Base-by-base conservation (phyloP, 2,113 vertebrate genomes). In the Heterotilapia buettikoferi region DNA sequence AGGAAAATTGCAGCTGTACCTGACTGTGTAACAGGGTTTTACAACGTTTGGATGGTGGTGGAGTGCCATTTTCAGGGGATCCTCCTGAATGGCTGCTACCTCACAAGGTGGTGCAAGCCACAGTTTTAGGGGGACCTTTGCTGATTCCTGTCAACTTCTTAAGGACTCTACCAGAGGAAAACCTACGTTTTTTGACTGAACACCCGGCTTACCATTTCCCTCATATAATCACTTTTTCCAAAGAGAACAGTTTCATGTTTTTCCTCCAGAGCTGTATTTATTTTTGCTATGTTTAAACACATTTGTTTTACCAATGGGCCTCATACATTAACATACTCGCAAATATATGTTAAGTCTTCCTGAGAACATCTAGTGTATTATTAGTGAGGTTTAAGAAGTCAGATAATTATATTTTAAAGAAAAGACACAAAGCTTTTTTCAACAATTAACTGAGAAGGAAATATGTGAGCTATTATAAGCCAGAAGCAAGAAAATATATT, bases 231-330 rank as follows among this genome's bases (percentile, higher is more conserved):
- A 73, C 78, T 86, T 91, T 86, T 91, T 92, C 93, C 94, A 95
- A 96, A 95, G 95, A 94, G 76, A 91, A 88, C 88, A 50, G 80
- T 91, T 91, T n/a, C 21, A 73, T 50, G 14, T 86, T 90, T 93
- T 94, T 87, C 92, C 57, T 87, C 38, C 81, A 71, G 66, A 85
- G 80, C 68, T 88, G 82, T 94, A 93, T 94, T 95, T 92, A 94
- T 93, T 94, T 88, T 31, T 68, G 13, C 93, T 73, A 53, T 84
- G 29, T 84, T 66, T 11, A 40, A 79, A 80, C 81, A 43, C 29
- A 21, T 80, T 68, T 83, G 43, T 81, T 81, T 83, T 82, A 82
- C 80, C 21, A 84, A 19, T 66, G 82, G 86, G 88, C 80, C 83
- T 90, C 80, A 63, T 90, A 81, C 88, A 91, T 83, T 57, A 84